Conservation (phyloP, 2,888 invertebrate genomes). For the Osmoderma eremita region DNA sequence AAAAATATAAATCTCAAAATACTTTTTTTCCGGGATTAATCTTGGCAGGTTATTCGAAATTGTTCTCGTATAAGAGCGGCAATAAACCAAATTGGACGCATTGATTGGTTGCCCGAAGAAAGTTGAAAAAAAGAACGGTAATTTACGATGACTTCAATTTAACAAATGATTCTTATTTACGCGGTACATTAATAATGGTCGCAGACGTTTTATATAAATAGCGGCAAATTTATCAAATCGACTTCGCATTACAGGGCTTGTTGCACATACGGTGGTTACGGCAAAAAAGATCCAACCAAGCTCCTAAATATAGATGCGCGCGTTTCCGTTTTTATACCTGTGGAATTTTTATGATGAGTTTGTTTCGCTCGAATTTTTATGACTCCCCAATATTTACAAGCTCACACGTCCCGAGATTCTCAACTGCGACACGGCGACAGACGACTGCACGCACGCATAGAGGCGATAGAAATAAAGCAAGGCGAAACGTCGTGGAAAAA, state of each 20-base stretch:
- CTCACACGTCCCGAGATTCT: background rate
- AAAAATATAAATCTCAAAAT: too few species aligned
- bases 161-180: slow-evolving; percentile 27
- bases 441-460: too few species aligned
- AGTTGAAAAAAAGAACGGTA: slow-evolving; percentile 12
- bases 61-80: background rate
- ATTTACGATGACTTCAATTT: slow-evolving; percentile 27
- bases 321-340: slow-evolving; percentile 27
- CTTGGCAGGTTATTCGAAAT: background rate
- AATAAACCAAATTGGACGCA: slow-evolving; percentile 13
- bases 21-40: background rate
- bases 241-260: slow-evolving; percentile 24
- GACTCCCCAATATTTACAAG: slow-evolving; percentile 12
- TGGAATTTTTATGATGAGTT: slow-evolving; percentile 25
- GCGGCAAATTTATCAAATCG: slow-evolving; percentile 26
- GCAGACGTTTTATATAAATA: slow-evolving; percentile 27
- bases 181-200: slow-evolving; percentile 17
- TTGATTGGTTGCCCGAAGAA: slow-evolving; percentile 15
- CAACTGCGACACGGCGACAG: too few species aligned
- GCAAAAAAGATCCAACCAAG: slow-evolving; percentile 8
- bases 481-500: background rate
- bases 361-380: slow-evolving; percentile 28
- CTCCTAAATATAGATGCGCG: slow-evolving; percentile 20
- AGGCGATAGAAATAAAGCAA: too few species aligned
- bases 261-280: slow-evolving; percentile 25